Evolutionary conservation across 2,888 invertebrate genomes (phyloP).

Genomic region (Reticulitermes lucifugus): DNA sequence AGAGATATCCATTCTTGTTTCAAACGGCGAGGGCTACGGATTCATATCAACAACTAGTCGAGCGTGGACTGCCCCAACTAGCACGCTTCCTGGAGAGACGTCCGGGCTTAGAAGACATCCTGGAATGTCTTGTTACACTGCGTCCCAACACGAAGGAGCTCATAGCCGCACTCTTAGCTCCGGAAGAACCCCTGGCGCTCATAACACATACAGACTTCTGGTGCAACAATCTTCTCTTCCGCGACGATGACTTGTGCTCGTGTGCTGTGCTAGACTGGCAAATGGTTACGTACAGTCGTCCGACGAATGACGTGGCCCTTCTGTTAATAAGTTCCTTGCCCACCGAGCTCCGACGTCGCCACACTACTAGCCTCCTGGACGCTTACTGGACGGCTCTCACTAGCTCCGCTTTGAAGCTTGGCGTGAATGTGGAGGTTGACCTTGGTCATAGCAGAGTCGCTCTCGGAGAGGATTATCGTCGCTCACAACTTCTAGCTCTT

Average conservation of each 20-base stretch:
- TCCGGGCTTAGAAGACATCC: conserved; percentile 72
- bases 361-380: conserved; percentile 72
- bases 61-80: conserved; percentile 81
- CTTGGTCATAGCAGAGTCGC: conserved; percentile 68
- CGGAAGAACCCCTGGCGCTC: conserved; percentile 78
- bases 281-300: conserved; percentile 82
- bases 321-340: conserved; percentile 79
- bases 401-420: conserved; percentile 70
- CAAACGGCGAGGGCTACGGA: conserved; percentile 83
- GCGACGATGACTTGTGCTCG: conserved; percentile 63
- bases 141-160: conserved; percentile 78
- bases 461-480: conserved; percentile 69
- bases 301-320: conserved; percentile 83
- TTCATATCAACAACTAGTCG: conserved; percentile 82
- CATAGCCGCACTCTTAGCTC: conserved; percentile 76
- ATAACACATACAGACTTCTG: conserved; percentile 88
- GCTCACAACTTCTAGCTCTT: conserved; percentile 80
- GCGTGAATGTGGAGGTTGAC: conserved; percentile 71
- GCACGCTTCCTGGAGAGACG: conserved; percentile 76
- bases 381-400: conserved; percentile 77
- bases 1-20: conserved; percentile 76
- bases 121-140: conserved; percentile 70
- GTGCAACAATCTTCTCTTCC: conserved; percentile 82
- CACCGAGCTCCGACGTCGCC: conserved; percentile 74
- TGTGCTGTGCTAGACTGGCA: conserved; percentile 86